These are phyloP conservation scores for Oedothorax gibbosus DNA, from an alignment of 1,140 invertebrate genomes.

Conservation along the genomic window DNA sequence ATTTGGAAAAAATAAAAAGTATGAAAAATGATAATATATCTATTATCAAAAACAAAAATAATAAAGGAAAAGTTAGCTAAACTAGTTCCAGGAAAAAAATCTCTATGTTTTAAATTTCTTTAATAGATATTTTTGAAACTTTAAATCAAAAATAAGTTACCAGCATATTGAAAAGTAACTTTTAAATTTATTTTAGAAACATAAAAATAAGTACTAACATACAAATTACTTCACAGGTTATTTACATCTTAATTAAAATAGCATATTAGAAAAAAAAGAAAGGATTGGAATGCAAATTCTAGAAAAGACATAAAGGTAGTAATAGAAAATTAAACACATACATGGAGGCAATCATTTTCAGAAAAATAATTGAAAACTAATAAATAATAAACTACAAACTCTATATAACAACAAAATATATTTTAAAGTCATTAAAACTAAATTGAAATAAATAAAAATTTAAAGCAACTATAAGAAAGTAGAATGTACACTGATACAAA, in stretches of 20 bases:
- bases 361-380: neutral
- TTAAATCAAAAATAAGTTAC: neutral
- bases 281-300: neutral
- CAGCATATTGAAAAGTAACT: neutral
- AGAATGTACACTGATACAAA: neutral
- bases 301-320: neutral
- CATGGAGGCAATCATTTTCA: neutral
- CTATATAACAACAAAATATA: too few species aligned
- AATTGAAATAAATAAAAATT: neutral
- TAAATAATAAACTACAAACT: neutral
- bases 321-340: neutral
- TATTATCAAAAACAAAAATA: neutral
- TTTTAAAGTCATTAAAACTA: neutral
- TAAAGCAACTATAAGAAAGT: neutral
- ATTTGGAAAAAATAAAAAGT: neutral
- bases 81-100: neutral
- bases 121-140: too few species aligned
- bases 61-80: slow-evolving; percentile 7
- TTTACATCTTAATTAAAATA: neutral
- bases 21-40: neutral
- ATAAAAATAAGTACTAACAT: neutral
- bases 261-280: neutral
- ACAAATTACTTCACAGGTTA: neutral
- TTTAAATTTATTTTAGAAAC: neutral
- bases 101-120: too few species aligned